Evolutionary conservation across 2,113 vertebrate species (phyloP), one percentile per base, ranked within the genome.

Genomic region (Excalfactoria chinensis): DNA sequence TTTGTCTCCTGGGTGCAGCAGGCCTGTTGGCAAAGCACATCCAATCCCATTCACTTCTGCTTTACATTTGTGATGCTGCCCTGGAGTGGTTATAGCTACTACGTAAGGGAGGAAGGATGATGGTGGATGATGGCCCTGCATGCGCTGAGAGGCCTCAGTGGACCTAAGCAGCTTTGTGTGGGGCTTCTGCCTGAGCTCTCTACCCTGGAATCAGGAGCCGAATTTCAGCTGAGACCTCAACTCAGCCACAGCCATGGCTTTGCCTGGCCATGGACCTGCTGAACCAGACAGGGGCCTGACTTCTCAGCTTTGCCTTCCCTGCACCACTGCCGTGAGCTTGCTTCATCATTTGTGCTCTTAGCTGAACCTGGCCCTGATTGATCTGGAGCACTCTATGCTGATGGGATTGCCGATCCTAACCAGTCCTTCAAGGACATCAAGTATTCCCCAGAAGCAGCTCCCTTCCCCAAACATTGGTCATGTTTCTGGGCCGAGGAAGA

Each of bases 1-100:
- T 69, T 10, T 83, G 72, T 94, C 92, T 62, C 92, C 94, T 11
- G 94, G 94, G 37, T 90, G 78, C 68, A 94, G 76, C 67, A 95
- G 63, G 34, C 35, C 94, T 95, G 90, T 68, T 32, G 43, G 30
- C 53, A 56, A 56, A 88, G 46, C 1, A 19, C 21, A 13, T 8
- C 37, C 34, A 26, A 26, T 44, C n/a, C 8, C 12, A 17, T 34
- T 59, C 25, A 43, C 19, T 55, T 10, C 41, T 32, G 22, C 25
- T 20, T 44, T 26, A 4, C 11, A 17, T 46, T 32, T 48, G 32
- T 20, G 9, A 34, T 43, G 30, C 63, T 43, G 40, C 28, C 63
- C 25, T 4, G 40, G 63, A 21, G 18, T 28, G 26, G 28, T 19
- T 19, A 43, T 18, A 43, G 63, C 40, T 40, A 6, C 25, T 30